These are phyloP conservation scores for Tetropium fuscum DNA, from an alignment of 2,888 invertebrate genomes.

Conservation along the genomic window DNA sequence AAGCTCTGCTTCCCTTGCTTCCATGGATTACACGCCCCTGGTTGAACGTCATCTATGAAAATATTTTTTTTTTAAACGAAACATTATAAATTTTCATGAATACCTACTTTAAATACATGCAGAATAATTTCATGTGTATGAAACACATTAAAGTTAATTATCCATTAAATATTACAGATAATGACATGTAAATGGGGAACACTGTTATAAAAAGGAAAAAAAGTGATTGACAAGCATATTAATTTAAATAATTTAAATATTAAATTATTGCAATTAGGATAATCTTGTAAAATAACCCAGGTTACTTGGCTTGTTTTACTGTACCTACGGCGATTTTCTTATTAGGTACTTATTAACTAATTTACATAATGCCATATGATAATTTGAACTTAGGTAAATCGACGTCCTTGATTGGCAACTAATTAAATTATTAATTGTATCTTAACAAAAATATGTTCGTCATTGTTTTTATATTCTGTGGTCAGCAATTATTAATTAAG, in stretches of 20 bases:
- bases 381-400: slow-evolving; percentile 25
- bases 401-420: slow-evolving; percentile 30
- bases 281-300: slow-evolving; percentile 34
- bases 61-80: too few relatives aligned
- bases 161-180: slow-evolving; percentile 34
- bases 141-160: slow-evolving; percentile 27
- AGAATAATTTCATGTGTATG: slow-evolving; percentile 11
- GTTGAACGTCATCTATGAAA: too few relatives aligned
- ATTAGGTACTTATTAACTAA: slow-evolving; percentile 14
- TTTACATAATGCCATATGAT: slow-evolving; percentile 28
- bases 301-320: slow-evolving; percentile 22
- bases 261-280: slow-evolving; percentile 41
- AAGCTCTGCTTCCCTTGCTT: too few relatives aligned
- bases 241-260: slow-evolving; percentile 43
- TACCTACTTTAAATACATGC: too few relatives aligned
- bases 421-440: slow-evolving; percentile 40
- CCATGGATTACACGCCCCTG: too few relatives aligned
- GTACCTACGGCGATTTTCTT: slow-evolving; percentile 27
- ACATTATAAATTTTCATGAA: too few relatives aligned
- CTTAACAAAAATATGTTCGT: slow-evolving; percentile 34
- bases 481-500: slow-evolving; percentile 41
- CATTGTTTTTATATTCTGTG: slow-evolving; percentile 33
- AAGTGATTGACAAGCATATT: slow-evolving; percentile 43
- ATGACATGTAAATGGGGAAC: slow-evolving; percentile 38
- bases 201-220: slow-evolving; percentile 23